Evolutionary conservation across 2,113 vertebrate species (phyloP).

Genomic region (Nicator chloris): DNA sequence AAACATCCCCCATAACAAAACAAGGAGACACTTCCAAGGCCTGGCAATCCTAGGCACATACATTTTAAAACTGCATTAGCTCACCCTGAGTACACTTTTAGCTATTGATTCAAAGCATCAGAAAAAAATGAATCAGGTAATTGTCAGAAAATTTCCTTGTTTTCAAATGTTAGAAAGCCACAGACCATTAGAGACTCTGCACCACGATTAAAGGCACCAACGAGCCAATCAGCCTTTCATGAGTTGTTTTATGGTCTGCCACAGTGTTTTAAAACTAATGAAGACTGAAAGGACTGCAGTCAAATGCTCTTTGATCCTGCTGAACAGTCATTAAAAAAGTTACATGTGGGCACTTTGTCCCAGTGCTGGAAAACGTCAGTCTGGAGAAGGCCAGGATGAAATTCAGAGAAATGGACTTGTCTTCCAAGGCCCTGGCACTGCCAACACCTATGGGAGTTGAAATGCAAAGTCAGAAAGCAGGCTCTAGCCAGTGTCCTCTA

Average conservation of each 20-base stretch:
- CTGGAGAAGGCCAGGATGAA: background rate
- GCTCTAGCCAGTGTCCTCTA: background rate
- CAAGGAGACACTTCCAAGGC: background rate
- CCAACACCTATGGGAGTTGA: rapidly evolving
- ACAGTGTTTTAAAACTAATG: background rate
- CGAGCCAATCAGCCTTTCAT: background rate
- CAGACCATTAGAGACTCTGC: background rate
- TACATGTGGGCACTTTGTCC: background rate
- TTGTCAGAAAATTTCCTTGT: background rate
- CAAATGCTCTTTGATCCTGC: background rate
- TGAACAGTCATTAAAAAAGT: background rate
- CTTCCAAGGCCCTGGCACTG: background rate
- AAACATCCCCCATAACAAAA: background rate
- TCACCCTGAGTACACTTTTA: background rate
- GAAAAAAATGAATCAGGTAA: background rate
- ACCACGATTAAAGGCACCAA: background rate
- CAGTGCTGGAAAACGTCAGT: background rate
- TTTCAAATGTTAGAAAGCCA: background rate
- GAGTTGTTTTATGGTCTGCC: background rate
- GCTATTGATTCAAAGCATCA: background rate
- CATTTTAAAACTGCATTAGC: background rate
- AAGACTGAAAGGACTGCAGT: background rate
- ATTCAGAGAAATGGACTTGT: background rate
- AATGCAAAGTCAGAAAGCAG: background rate
- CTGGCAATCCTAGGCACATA: background rate